phyloP scores from a whole-genome alignment of 1,140 invertebrate species.

The Venturia canescens region DNA sequence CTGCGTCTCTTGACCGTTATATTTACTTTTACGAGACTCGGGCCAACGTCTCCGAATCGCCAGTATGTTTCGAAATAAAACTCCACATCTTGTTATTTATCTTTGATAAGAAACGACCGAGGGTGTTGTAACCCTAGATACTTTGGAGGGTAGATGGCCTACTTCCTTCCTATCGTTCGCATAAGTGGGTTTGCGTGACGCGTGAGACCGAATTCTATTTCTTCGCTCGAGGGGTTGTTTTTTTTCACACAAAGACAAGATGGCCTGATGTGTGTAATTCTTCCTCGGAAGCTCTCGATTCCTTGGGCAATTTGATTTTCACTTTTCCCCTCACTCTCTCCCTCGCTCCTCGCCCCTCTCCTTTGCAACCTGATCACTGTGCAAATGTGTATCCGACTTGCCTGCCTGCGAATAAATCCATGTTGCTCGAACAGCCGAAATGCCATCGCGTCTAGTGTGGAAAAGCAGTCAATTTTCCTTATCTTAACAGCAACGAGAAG shows the following conservation, averaged over 20 bases:
- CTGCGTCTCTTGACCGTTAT: slow-evolving; percentile 7
- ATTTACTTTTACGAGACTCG: neutral
- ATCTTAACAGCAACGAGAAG: neutral
- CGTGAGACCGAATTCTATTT: slow-evolving; percentile 23
- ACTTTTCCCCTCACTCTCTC: slow-evolving; percentile 5
- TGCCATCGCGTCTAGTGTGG: neutral
- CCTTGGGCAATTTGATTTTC: neutral
- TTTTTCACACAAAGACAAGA: slow-evolving; percentile 38
- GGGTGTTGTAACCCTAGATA: slow-evolving; percentile 24
- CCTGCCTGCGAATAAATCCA: neutral
- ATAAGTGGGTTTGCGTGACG: slow-evolving; percentile 42
- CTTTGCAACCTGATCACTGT: neutral
- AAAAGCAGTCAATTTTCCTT: slow-evolving; percentile 43
- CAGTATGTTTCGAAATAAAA: slow-evolving; percentile 3
- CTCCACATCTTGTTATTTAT: slow-evolving; percentile 29
- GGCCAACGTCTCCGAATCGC: slow-evolving; percentile 1
- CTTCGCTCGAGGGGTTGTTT: slow-evolving; percentile 48
- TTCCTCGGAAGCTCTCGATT: slow-evolving; percentile 1
- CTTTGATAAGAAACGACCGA: slow-evolving; percentile 39
- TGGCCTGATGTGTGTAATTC: slow-evolving; percentile 38
- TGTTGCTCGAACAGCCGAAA: neutral
- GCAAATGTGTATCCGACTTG: neutral
- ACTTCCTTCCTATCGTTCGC: slow-evolving; percentile 33
- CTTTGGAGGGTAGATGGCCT: slow-evolving; percentile 40
- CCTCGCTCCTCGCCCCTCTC: neutral